Percentiles rank a stretch among this genome's conserved stretches.
Evolutionary conservation across 2,888 invertebrate species (phyloP).

Genomic region (Phrixothrix hirtus): DNA sequence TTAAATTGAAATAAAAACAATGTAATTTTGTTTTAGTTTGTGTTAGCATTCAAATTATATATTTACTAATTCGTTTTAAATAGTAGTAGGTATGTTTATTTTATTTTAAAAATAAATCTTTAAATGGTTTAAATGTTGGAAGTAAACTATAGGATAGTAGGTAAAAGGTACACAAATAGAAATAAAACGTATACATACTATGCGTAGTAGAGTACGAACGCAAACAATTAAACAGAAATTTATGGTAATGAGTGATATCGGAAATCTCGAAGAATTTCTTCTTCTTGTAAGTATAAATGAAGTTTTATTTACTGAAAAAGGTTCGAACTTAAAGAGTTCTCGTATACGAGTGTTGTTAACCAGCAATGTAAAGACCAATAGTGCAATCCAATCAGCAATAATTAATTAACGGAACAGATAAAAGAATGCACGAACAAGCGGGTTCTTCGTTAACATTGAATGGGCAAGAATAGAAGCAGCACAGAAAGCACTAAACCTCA

Average conservation of each 20-base stretch:
- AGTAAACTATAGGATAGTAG: too few species aligned
- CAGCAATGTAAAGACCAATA: conserved; percentile 41
- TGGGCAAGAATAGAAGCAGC: conserved; percentile 26
- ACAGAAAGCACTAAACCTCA: conserved; percentile 32
- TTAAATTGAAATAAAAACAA: too few species aligned
- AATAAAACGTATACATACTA: too few species aligned
- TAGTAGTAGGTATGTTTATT: too few species aligned
- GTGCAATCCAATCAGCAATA: conserved; percentile 44
- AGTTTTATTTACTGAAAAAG: conserved; percentile 7
- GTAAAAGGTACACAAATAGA: too few species aligned
- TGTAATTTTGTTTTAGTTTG: too few species aligned
- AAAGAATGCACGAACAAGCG: conserved; percentile 29
- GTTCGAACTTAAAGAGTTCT: not conserved
- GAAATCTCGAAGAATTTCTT: too few species aligned
- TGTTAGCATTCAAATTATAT: too few species aligned
- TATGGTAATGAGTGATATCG: not conserved
- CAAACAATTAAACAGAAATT: too few species aligned
- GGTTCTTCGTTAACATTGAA: conserved; percentile 35
- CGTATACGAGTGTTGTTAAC: conserved; percentile 37
- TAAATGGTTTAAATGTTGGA: too few species aligned
- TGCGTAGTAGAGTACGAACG: too few species aligned
- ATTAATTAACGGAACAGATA: conserved; percentile 42
- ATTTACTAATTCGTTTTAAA: too few species aligned
- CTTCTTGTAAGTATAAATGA: not conserved
- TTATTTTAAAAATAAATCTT: not conserved